Conservation (phyloP, 2,888 invertebrate species). For the Limnephilus auricula region DNA sequence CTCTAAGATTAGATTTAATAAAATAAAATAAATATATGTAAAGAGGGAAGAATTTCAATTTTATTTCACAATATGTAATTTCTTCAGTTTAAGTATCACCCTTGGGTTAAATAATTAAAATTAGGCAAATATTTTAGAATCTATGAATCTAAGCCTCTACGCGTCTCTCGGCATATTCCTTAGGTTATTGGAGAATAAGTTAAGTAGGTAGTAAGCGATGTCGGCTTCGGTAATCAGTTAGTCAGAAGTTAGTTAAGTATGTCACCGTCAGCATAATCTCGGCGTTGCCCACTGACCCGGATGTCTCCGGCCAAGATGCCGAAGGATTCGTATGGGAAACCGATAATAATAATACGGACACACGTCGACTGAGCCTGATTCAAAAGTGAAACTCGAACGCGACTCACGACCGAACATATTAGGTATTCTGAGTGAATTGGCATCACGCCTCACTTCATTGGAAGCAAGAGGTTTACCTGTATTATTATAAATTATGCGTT, state of each 20-base stretch:
- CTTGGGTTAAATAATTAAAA: too few relatives aligned
- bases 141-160: background rate
- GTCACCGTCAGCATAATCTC: background rate
- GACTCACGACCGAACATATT: background rate
- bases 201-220: background rate
- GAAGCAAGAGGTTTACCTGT: background rate
- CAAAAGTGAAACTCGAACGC: background rate
- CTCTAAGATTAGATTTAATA: too few relatives aligned
- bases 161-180: background rate
- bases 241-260: background rate
- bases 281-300: background rate
- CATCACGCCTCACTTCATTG: background rate
- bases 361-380: background rate
- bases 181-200: background rate
- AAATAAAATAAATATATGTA: too few relatives aligned
- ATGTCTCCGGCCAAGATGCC: background rate
- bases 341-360: background rate
- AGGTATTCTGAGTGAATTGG: background rate
- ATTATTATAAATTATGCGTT: background rate
- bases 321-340: constrained; percentile 2
- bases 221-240: background rate
- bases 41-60: too few relatives aligned
- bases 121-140: too few relatives aligned
- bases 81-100: too few relatives aligned
- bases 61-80: too few relatives aligned